These are phyloP conservation scores for Pogonocherus hispidulus DNA, from an alignment of 2,888 invertebrate genomes.

Conservation along the genomic window DNA sequence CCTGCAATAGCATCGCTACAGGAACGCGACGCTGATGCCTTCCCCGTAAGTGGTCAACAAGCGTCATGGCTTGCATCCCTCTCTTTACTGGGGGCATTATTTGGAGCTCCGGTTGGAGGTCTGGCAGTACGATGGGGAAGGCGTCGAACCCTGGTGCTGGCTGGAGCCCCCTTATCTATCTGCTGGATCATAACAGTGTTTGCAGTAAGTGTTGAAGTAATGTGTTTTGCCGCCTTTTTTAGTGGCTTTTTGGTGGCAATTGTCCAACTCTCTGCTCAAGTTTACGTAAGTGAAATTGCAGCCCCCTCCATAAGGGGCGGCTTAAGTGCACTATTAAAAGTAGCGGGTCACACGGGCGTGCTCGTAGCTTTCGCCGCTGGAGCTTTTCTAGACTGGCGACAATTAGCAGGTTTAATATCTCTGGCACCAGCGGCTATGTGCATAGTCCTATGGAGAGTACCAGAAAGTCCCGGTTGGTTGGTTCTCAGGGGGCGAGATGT, in stretches of 20 bases:
- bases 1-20: constrained; percentile 84
- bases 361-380: constrained; percentile 88
- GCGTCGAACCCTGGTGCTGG: constrained; percentile 77
- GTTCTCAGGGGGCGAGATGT: constrained; percentile 83
- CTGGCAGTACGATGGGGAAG: constrained; percentile 83
- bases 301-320: constrained; percentile 89
- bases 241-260: constrained; percentile 76
- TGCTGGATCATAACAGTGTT: constrained; percentile 88
- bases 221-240: constrained; percentile 87
- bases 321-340: constrained; percentile 87
- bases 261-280: constrained; percentile 69
- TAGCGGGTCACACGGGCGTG: constrained; percentile 88
- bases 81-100: constrained; percentile 83
- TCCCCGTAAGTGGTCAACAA: constrained; percentile 80
- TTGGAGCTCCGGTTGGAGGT: constrained; percentile 86
- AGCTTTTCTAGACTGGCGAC: constrained; percentile 87
- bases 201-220: constrained; percentile 82
- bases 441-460: constrained; percentile 82
- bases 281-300: constrained; percentile 93
- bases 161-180: constrained; percentile 82
- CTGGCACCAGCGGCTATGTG: constrained; percentile 84
- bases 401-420: constrained; percentile 85
- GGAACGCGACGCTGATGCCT: constrained; percentile 73
- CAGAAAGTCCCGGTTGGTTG: constrained; percentile 91
- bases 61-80: constrained; percentile 88